Evolutionary conservation across 2,113 vertebrate genomes (phyloP), one percentile per base, ranked within the genome.

Genomic region (Megatriorchis doriae): DNA sequence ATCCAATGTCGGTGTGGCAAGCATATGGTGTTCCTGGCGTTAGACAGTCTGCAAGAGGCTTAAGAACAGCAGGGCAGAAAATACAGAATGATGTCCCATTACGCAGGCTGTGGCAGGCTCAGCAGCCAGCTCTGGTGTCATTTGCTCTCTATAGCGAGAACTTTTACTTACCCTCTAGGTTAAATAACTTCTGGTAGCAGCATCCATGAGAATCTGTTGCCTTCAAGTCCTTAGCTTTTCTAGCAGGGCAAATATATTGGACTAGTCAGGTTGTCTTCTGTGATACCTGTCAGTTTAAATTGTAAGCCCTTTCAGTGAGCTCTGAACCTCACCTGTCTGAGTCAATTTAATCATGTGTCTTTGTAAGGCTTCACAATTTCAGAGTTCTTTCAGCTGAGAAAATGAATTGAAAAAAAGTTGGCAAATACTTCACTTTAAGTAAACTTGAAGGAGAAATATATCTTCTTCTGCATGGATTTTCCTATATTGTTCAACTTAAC

Each of bases 271-370:
- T 43, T 74, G 90, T 93, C 89, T 80, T 77, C 67, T 77, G 91
- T 61, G 62, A 58, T 71, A 72, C 48, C 91, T 97, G 96, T 89
- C 96, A 48, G 86, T 95, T 85, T 77, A 74, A 95, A 94, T 94
- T 48, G 66, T 32, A 45, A 84, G 78, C 86, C 92, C 94, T 98
- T 94, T 94, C 89, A 96, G 95, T 34, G 7, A 94, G 83, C 50
- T 55, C 95, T 91, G 94, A 96, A 91, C 91, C 58, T 96, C 91
- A 95, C 96, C 97, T 96, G 93, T 94, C 97, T 1, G 67, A 93
- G 55, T 68, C 94, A 65, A 95, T 98, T 95, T 94, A 90, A 94
- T 95, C 79, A 38, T 58, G 42, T 82, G 84, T 92, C 96, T 96
- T 88, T 82, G 55, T 56, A 81, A 88, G 21, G 66, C 50, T 66